Evolutionary conservation across 2,797 vertebrate genomes (phyloP).

Genomic region (Percopsis omiscomaycus): DNA sequence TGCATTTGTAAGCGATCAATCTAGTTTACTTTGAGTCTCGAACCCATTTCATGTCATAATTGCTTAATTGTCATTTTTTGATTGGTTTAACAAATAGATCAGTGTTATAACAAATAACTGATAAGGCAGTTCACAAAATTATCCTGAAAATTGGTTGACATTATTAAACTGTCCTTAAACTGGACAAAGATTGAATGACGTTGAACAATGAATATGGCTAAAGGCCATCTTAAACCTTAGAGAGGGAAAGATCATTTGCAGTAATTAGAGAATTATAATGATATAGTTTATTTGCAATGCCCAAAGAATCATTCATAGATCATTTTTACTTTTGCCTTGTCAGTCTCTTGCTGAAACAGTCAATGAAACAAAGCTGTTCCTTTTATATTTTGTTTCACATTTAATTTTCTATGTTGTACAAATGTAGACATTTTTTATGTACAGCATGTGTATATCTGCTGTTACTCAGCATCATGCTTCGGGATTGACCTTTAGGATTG

Average conservation of each 20-base stretch:
- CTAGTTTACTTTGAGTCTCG: slow-evolving; percentile 36
- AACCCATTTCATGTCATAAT: slow-evolving; percentile 41
- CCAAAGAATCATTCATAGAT: not conserved
- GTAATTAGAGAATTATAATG: slow-evolving; percentile 7
- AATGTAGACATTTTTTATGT: slow-evolving; percentile 8
- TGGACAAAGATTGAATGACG: slow-evolving; percentile 28
- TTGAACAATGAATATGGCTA: slow-evolving; percentile 31
- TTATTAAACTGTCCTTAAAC: slow-evolving; percentile 4
- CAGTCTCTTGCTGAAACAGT: slow-evolving; percentile 17
- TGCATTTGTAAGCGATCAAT: slow-evolving; percentile 45
- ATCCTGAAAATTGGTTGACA: slow-evolving; percentile 9
- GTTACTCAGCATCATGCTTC: no score
- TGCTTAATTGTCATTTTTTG: slow-evolving; percentile 34
- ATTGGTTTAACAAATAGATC: slow-evolving; percentile 21
- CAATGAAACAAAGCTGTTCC: slow-evolving; percentile 21
- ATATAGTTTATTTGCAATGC: slow-evolving; percentile 1
- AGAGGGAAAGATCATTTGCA: slow-evolving; percentile 4
- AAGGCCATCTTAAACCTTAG: slow-evolving; percentile 19
- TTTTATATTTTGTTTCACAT: not conserved
- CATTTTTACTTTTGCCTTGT: slow-evolving; percentile 12
- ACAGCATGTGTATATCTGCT: not conserved
- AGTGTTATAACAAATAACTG: slow-evolving; percentile 6
- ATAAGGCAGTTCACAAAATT: slow-evolving; percentile 13
- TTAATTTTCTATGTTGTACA: not conserved
- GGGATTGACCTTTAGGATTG: not conserved